Evolutionary conservation across 2,888 invertebrate genomes (phyloP).

Genomic region (Labia minor): DNA sequence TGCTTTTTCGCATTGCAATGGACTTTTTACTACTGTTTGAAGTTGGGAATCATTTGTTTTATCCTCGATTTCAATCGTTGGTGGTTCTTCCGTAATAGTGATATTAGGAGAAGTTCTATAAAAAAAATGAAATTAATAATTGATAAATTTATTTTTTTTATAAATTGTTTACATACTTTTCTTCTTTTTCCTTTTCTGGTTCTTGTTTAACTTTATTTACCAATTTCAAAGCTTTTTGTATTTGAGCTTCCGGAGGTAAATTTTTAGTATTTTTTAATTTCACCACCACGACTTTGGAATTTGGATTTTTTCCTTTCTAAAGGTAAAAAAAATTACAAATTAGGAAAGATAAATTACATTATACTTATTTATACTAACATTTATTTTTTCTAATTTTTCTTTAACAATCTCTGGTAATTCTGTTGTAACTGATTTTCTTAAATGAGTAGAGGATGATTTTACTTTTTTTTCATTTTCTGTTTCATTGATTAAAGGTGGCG

Average conservation of each 20-base stretch:
- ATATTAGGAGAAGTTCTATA: too few species aligned
- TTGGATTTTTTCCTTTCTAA: constrained; percentile 14
- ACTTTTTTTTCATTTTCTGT: background rate
- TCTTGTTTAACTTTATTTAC: constrained; percentile 3
- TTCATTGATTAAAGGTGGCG: background rate
- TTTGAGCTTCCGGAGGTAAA: constrained; percentile 14
- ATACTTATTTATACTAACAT: background rate
- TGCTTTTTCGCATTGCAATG: background rate
- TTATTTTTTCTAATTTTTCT: background rate
- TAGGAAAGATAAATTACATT: too few species aligned
- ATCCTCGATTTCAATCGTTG: too few species aligned
- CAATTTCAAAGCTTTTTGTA: constrained; percentile 17
- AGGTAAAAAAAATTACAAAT: background rate
- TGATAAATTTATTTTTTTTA: too few species aligned
- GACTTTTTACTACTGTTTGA: too few species aligned
- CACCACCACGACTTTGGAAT: constrained; percentile 18
- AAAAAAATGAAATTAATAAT: too few species aligned
- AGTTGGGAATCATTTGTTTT: too few species aligned
- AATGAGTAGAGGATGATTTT: background rate
- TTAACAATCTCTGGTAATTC: background rate
- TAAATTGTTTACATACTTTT: constrained; percentile 13
- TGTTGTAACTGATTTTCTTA: background rate
- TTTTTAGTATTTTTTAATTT: constrained; percentile 16
- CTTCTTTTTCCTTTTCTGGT: background rate
- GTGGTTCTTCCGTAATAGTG: too few species aligned